Evolutionary conservation across 2,888 invertebrate genomes (phyloP).

Genomic region (Conops quadrifasciatus): DNA sequence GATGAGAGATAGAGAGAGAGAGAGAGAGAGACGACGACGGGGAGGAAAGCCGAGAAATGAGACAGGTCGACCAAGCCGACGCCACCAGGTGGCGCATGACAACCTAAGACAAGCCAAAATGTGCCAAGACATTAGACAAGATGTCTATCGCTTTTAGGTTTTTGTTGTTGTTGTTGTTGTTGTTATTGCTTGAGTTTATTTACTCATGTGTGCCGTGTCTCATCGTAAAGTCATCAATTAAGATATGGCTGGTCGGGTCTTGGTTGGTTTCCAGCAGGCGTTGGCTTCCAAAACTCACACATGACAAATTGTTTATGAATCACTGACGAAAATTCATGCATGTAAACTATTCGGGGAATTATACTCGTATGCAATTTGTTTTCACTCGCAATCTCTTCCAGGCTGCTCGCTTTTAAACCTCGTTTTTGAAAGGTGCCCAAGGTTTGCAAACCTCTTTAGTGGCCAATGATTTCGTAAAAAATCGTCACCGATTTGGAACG

Average conservation of each 20-base stretch:
- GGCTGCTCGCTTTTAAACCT: no score
- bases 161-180: background rate
- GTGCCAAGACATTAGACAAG: constrained; percentile 7
- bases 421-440: no score
- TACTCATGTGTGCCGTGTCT: constrained; percentile 11
- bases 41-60: background rate
- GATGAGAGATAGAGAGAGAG: no score
- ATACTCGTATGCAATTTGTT: no score
- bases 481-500: no score
- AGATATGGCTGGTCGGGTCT: background rate
- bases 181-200: background rate
- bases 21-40: background rate
- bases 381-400: no score
- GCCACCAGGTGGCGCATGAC: background rate
- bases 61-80: background rate
- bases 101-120: background rate
- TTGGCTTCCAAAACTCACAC: no score
- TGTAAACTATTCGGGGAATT: no score
- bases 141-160: background rate
- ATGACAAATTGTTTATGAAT: background rate
- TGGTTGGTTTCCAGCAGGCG: background rate
- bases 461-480: no score
- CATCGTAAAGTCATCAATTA: constrained; percentile 28
- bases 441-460: no score
- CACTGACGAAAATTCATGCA: no score